A percentile compares a stretch with the other conserved stretches of the same genome.
These are phyloP conservation scores for Strongylocentrotus purpuratus DNA, from an alignment of 35 echinoderm and acorn worm genomes.

Conservation along the genomic window DNA sequence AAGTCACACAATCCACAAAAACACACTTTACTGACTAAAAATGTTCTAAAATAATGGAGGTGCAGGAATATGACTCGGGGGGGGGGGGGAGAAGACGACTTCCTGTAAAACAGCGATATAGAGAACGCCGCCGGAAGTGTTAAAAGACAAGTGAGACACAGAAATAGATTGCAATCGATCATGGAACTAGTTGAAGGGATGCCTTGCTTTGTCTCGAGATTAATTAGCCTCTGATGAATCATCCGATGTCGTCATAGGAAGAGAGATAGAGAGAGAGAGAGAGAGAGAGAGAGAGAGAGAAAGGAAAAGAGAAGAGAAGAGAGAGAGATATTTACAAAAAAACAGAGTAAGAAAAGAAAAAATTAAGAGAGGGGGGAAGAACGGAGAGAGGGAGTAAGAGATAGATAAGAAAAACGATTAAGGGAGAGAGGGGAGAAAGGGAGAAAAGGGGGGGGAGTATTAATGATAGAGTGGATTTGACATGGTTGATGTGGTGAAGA, in stretches of 20 bases:
- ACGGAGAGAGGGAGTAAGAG: too few relatives aligned
- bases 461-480: too few relatives aligned
- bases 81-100: background rate
- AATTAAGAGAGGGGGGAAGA: background rate
- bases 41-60: background rate
- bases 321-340: too few relatives aligned
- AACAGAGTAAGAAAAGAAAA: too few relatives aligned
- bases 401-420: background rate
- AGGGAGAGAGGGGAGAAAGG: too few relatives aligned
- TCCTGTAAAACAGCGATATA: background rate
- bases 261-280: background rate
- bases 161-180: slow-evolving; percentile 17
- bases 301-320: too few relatives aligned
- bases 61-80: background rate
- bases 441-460: too few relatives aligned
- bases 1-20: too few relatives aligned
- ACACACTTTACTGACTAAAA: too few relatives aligned
- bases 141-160: background rate
- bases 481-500: background rate
- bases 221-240: background rate
- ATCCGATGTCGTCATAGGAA: background rate
- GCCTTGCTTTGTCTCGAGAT: background rate
- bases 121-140: background rate
- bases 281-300: background rate
- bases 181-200: background rate